A percentile compares a stretch with the other conserved stretches of the same genome.
These are phyloP conservation scores for Sarcophaga variegata DNA, from an alignment of 2,888 invertebrate species.

Conservation along the genomic window DNA sequence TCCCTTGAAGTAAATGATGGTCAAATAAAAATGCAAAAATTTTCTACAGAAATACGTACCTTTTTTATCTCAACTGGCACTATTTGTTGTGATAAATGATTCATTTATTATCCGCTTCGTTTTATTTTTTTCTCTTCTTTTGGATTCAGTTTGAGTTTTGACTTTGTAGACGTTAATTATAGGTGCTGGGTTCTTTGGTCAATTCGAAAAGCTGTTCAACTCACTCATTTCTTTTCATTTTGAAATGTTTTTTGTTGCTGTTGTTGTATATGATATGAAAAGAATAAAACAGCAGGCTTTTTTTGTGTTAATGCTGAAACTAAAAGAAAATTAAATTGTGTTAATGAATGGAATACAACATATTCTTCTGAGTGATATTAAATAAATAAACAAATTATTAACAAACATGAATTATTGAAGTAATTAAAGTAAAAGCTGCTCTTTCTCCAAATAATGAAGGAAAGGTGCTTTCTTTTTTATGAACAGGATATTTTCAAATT, in stretches of 20 bases:
- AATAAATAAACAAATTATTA: not conserved
- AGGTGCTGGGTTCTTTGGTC: slow-evolving; percentile 51
- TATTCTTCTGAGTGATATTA: not conserved
- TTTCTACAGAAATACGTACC: not conserved
- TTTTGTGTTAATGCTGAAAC: slow-evolving; percentile 13
- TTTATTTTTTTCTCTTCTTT: slow-evolving; percentile 1
- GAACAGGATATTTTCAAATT: not conserved
- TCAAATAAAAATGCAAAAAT: slow-evolving; percentile 32
- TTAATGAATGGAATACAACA: slow-evolving; percentile 51
- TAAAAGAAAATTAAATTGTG: slow-evolving; percentile 40
- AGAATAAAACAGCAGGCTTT: slow-evolving; percentile 66
- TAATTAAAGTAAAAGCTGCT: not conserved
- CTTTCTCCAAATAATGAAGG: not conserved
- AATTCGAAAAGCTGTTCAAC: slow-evolving; percentile 50
- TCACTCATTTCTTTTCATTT: slow-evolving; percentile 22
- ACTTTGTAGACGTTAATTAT: slow-evolving; percentile 52
- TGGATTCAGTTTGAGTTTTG: slow-evolving; percentile 1
- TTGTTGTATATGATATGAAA: not conserved
- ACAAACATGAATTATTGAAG: not conserved
- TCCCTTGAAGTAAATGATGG: slow-evolving; percentile 36
- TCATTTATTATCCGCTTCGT: slow-evolving; percentile 52
- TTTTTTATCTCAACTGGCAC: not conserved
- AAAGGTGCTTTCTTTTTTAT: not conserved
- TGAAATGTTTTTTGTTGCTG: slow-evolving; percentile 20
- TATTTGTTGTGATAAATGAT: slow-evolving; percentile 63